Evolutionary conservation across 2,888 invertebrate species (phyloP), one percentile per base, ranked within the genome.

Genomic region (Ormyrus rosae): DNA sequence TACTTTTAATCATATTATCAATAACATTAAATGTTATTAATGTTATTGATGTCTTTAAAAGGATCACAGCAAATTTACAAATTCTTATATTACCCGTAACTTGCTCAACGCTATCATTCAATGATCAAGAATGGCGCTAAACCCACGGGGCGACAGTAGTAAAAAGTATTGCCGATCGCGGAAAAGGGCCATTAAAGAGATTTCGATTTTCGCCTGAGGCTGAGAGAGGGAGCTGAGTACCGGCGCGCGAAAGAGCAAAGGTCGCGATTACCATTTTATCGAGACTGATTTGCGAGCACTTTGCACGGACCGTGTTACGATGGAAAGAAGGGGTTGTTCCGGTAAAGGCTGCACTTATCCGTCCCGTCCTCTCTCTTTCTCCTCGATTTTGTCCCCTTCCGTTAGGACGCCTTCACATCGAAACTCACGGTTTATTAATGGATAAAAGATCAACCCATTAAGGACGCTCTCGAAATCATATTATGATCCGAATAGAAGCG

Each of bases 191-290:
- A 80, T 80, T 81, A 83, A 82, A 83, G 75, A 81, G 75, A 75
- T 79, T 68, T 70, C 68, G 58, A 70, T 71, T 76, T 19, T 64
- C 65, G 45, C 53, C 6, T 6, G 46, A 6, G 13, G 58, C 6
- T 5, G 64, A 5, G 10, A 50, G n/a, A 51, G 13, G 55, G 19
- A 19, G 19, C 19, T 19, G 19, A 19, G 19, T 19, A 19, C 19
- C 19, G 19, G 19, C 46, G 61, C 19, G 69, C 45, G 8, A 10
- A 6, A 48, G 74, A 56, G 63, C 67, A 74, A 75, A 82, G 81
- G 82, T 74, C 80, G 84, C 87, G 87, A 88, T 88, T 88, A 88
- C 87, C 88, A 88, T 88, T 88, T 88, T 88, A 88, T 88, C 87
- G 88, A 83, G 85, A 84, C 86, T 88, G 88, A 88, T 88, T 88